Evolutionary conservation across 2,888 invertebrate genomes (phyloP).

Genomic region (Clanis bilineata): DNA sequence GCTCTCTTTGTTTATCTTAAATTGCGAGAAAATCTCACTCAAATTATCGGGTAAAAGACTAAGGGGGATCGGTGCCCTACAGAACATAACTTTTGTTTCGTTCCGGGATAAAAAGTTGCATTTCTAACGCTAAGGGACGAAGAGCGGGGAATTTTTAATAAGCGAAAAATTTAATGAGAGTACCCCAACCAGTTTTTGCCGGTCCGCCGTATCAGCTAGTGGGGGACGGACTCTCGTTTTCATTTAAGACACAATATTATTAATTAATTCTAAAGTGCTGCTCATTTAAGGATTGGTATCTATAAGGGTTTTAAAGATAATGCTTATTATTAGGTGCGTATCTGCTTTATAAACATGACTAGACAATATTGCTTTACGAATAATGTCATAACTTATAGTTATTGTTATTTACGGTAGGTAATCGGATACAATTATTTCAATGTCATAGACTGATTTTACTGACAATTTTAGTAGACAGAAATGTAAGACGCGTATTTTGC

Average conservation of each 20-base stretch:
- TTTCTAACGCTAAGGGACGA: conserved; percentile 67
- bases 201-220: conserved; percentile 62
- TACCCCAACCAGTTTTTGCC: conserved; percentile 59
- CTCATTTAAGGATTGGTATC: neutral
- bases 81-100: conserved; percentile 77
- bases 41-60: conserved; percentile 80
- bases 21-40: conserved; percentile 83
- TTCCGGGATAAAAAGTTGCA: conserved; percentile 75
- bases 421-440: neutral
- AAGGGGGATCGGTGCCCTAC: conserved; percentile 69
- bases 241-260: conserved; percentile 44
- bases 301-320: neutral
- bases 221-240: conserved; percentile 47
- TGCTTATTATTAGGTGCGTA: neutral
- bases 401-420: neutral
- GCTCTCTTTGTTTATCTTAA: conserved; percentile 83
- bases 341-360: no score
- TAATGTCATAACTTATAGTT: no score
- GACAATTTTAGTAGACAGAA: no score
- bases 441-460: no score
- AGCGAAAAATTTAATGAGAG: conserved; percentile 81
- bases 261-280: conserved; percentile 38
- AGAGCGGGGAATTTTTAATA: conserved; percentile 81
- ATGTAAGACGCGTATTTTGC: no score
- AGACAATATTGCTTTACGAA: no score